Evolutionary conservation across 1,140 invertebrate genomes (phyloP).

Genomic region (Orchestia grillus): DNA sequence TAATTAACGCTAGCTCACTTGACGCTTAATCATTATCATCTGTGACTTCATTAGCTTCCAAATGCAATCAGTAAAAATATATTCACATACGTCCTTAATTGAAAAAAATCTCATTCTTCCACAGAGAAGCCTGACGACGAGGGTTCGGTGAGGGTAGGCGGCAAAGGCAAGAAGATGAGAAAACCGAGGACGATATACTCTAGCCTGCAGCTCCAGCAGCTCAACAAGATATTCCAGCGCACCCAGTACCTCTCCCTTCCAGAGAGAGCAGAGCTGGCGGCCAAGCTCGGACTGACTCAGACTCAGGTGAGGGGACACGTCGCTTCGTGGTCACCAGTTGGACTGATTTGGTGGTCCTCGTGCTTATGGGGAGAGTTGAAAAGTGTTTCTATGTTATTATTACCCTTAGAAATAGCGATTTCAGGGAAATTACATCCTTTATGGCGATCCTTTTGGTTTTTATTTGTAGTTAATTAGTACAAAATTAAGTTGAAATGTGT

Average conservation of each 20-base stretch:
- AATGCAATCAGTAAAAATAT: neutral
- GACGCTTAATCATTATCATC: too few species aligned
- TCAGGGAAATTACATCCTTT: too few species aligned
- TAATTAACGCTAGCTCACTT: too few species aligned
- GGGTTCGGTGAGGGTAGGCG: conserved; percentile 77
- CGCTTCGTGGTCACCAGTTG: too few species aligned
- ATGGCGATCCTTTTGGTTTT: too few species aligned
- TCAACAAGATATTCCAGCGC: conserved; percentile 84
- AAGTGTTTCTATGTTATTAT: too few species aligned
- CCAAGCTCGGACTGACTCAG: conserved; percentile 96
- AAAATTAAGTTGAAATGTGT: too few species aligned
- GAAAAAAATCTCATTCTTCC: neutral
- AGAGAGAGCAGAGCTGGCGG: conserved; percentile 97
- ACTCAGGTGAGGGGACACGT: conserved; percentile 86
- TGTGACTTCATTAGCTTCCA: too few species aligned
- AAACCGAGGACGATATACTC: conserved; percentile 99
- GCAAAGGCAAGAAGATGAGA: conserved; percentile 98
- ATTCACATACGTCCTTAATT: neutral
- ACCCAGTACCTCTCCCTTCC: conserved; percentile 98
- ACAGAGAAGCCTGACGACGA: conserved; percentile 60
- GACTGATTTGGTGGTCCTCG: too few species aligned
- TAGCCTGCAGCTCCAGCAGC: conserved; percentile 95
- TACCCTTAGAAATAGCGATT: too few species aligned
- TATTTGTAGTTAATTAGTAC: too few species aligned
- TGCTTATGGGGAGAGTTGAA: too few species aligned